Percentiles rank a stretch among this genome's conserved stretches.
phyloP scores from a whole-genome alignment of 2,797 vertebrate species.

The Halcyon leucocephala region DNA sequence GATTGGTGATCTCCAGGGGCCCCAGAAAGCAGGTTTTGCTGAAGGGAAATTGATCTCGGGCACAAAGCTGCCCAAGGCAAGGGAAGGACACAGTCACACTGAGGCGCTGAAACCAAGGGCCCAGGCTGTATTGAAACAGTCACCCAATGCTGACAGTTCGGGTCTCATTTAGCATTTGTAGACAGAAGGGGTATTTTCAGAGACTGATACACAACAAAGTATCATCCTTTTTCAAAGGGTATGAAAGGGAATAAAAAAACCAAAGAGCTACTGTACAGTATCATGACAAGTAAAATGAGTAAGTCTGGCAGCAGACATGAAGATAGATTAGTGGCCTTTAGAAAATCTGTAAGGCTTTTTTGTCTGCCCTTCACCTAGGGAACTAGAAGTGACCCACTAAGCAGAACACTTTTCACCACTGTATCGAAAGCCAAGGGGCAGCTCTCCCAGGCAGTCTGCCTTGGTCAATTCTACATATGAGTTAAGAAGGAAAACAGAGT shows the following conservation, averaged over 20 bases:
- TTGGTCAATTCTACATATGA: background rate
- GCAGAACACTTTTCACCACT: constrained; percentile 29
- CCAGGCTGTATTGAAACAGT: background rate
- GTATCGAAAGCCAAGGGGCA: background rate
- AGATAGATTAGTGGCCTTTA: constrained; percentile 40
- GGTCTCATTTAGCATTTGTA: background rate
- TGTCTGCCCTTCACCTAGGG: background rate
- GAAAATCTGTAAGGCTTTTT: constrained; percentile 28
- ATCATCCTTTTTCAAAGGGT: constrained; percentile 16
- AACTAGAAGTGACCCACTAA: constrained; percentile 21
- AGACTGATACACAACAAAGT: background rate
- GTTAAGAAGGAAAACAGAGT: background rate
- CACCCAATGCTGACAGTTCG: background rate
- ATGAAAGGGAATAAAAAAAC: constrained; percentile 29
- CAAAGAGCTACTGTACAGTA: constrained; percentile 52
- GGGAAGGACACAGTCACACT: background rate
- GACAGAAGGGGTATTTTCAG: background rate
- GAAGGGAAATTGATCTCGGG: background rate
- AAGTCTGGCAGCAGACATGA: background rate
- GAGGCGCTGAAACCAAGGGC: background rate
- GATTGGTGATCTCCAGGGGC: background rate
- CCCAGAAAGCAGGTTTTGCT: background rate
- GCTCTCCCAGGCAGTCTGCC: constrained; percentile 2
- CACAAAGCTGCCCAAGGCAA: background rate
- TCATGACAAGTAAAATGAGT: background rate